phyloP scores from a whole-genome alignment of 2,113 vertebrate genomes.

The Petaurus breviceps region DNA sequence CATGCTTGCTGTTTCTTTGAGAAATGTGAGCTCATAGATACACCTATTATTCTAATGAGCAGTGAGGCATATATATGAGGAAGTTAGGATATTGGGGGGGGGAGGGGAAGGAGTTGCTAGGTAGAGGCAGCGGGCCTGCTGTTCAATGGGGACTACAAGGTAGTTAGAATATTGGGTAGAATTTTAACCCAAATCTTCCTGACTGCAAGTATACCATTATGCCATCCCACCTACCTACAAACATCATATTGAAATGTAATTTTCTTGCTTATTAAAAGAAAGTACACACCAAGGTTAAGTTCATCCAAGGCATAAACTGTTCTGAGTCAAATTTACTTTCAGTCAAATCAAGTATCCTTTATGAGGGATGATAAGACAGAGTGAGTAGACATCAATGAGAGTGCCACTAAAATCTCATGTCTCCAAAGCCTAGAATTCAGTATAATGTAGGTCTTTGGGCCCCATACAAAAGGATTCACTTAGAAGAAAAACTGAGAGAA shows the following conservation, averaged over 20 bases:
- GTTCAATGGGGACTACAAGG: too few relatives aligned
- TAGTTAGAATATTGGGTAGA: background rate
- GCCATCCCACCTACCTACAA: background rate
- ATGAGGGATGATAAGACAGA: background rate
- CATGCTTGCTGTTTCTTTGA: too few relatives aligned
- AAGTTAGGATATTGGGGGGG: too few relatives aligned
- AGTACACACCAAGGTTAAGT: background rate
- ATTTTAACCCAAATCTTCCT: background rate
- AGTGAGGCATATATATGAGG: too few relatives aligned
- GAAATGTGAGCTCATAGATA: too few relatives aligned
- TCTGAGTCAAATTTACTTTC: background rate
- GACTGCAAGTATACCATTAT: background rate
- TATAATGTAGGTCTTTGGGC: background rate
- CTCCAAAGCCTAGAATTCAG: background rate
- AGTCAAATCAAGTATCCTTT: background rate
- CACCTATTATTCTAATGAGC: too few relatives aligned
- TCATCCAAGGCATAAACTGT: background rate
- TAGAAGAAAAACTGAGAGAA: background rate
- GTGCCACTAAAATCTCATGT: background rate
- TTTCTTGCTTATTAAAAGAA: background rate
- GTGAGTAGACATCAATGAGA: slow-evolving; percentile 7
- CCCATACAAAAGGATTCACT: background rate
- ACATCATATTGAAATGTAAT: background rate
- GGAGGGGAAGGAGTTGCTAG: too few relatives aligned
- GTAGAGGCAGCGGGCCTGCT: too few relatives aligned